phyloP scores from a whole-genome alignment of 2,888 invertebrate species.

The Drosophila meridionalis region DNA sequence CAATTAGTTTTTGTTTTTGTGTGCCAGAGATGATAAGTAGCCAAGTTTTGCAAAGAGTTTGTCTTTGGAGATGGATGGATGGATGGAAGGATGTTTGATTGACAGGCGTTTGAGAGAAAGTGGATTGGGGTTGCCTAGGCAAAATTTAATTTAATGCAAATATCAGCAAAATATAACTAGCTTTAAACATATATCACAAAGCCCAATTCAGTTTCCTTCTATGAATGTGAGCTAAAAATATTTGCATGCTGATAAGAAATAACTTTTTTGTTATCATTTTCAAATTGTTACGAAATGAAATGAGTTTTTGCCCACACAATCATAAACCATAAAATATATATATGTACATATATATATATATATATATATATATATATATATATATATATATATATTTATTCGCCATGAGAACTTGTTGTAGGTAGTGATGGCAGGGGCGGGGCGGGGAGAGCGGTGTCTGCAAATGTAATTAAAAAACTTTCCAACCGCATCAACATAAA shows the following conservation, averaged over 20 bases:
- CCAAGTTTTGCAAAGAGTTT: constrained; percentile 52
- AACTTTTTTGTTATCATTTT: constrained; percentile 59
- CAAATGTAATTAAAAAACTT: constrained; percentile 81
- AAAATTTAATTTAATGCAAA: constrained; percentile 45
- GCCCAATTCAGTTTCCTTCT: neutral
- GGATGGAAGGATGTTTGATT: constrained; percentile 54
- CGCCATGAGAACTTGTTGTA: constrained; percentile 11
- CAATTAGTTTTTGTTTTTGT: constrained; percentile 74
- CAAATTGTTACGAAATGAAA: constrained; percentile 78
- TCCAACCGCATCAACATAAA: constrained; percentile 80
- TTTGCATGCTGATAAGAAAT: constrained; percentile 42
- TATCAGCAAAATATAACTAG: constrained; percentile 28
- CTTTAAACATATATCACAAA: neutral
- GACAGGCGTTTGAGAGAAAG: constrained; percentile 61
- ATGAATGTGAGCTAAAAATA: constrained; percentile 7
- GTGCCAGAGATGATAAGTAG: constrained; percentile 65
- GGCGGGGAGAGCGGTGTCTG: neutral
- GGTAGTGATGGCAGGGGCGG: neutral
- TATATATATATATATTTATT: constrained; percentile 15
- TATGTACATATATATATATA: constrained; percentile 29
- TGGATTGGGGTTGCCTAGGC: constrained; percentile 31
- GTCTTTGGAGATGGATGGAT: constrained; percentile 38
- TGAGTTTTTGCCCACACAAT: constrained; percentile 72
- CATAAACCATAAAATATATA: constrained; percentile 44
- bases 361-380: constrained; percentile 28